phyloP scores from a whole-genome alignment of 2,888 invertebrate species.

The Protonemura montana region DNA sequence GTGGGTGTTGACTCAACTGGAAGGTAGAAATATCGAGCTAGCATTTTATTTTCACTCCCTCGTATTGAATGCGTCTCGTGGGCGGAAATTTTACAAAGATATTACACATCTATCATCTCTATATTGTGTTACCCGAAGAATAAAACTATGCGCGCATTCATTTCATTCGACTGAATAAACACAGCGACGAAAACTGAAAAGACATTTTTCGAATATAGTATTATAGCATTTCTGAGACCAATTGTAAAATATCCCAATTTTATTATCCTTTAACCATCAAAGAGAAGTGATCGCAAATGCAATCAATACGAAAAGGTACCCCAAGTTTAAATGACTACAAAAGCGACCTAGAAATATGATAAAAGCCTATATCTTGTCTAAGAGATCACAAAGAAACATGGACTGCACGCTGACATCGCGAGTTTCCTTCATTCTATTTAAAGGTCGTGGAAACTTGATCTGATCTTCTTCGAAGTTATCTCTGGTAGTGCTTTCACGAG shows the following conservation, averaged over 20 bases:
- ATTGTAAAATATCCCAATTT: no score
- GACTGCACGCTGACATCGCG: background rate
- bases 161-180: no score
- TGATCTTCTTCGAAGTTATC: background rate
- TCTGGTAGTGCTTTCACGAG: background rate
- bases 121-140: background rate
- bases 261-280: no score
- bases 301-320: no score
- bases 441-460: background rate
- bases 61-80: background rate
- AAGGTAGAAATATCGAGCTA: background rate
- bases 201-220: no score
- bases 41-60: background rate
- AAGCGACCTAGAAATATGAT: background rate
- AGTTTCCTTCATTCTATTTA: conserved; percentile 7
- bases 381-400: background rate
- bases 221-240: no score
- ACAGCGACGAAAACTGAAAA: no score
- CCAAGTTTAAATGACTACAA: background rate
- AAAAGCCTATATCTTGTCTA: background rate
- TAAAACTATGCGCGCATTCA: no score
- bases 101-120: background rate
- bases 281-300: no score
- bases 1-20: background rate
- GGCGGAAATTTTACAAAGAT: background rate